Conservation (phyloP, 1,140 invertebrate species). For the Pogonus chalceus region DNA sequence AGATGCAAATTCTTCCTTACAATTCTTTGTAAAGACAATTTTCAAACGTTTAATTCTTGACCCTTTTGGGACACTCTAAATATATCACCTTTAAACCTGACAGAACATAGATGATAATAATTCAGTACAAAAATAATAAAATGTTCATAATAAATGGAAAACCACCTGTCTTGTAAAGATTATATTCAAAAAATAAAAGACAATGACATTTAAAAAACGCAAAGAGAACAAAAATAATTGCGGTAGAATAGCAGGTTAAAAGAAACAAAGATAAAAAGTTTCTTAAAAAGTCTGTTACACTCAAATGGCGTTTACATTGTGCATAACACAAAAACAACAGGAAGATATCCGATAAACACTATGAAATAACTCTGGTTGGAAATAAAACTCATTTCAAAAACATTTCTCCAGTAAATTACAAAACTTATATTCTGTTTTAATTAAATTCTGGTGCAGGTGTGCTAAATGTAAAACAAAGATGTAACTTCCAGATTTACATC, state of each 20-base stretch:
- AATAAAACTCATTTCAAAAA: not conserved
- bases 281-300: not conserved
- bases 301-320: not conserved
- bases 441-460: constrained; percentile 4
- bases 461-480: no score
- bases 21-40: no score
- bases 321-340: not conserved
- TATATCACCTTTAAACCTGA: no score
- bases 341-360: not conserved
- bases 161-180: no score
- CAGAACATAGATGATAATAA: no score
- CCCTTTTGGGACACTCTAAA: no score
- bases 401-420: constrained; percentile 1
- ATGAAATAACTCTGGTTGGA: not conserved
- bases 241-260: not conserved
- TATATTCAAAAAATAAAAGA: no score
- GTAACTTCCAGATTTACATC: no score
- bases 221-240: not conserved
- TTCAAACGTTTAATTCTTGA: no score
- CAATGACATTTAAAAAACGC: not conserved
- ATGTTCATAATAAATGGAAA: no score
- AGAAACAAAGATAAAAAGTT: not conserved
- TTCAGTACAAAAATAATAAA: no score
- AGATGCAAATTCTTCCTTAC: no score
- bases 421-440: constrained; percentile 5